Evolutionary conservation across 2,888 invertebrate genomes (phyloP).

Genomic region (Dolichopus griseipennis): DNA sequence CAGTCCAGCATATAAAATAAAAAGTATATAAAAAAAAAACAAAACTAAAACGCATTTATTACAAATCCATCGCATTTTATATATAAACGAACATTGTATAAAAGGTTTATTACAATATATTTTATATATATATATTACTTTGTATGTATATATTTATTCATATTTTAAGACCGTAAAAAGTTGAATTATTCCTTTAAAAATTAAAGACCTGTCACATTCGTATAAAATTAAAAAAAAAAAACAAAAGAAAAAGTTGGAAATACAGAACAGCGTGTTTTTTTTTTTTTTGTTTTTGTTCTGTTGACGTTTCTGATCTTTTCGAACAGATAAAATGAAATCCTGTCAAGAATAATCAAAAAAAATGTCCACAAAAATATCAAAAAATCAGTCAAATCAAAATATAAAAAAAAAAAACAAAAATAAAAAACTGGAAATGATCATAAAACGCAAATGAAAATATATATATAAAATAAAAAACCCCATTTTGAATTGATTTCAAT

Average conservation of each 20-base stretch:
- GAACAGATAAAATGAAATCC: constrained; percentile 6
- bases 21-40: too few relatives aligned
- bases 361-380: constrained; percentile 1
- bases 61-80: too few relatives aligned
- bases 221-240: neutral
- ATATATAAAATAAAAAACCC: too few relatives aligned
- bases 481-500: neutral
- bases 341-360: neutral
- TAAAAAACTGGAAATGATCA: neutral
- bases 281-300: too few relatives aligned
- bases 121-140: too few relatives aligned
- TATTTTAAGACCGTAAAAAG: too few relatives aligned
- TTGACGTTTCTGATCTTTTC: neutral
- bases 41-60: neutral
- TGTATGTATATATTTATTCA: too few relatives aligned
- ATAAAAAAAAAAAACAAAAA: neutral
- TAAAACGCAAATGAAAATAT: neutral
- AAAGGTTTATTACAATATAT: too few relatives aligned
- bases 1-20: too few relatives aligned
- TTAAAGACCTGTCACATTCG: constrained; percentile 2
- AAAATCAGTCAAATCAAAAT: neutral
- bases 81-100: too few relatives aligned
- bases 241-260: neutral
- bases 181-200: neutral
- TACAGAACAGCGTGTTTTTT: too few relatives aligned